phyloP scores from a whole-genome alignment of 2,888 invertebrate species.

The Lasioglossum leucozonium region DNA sequence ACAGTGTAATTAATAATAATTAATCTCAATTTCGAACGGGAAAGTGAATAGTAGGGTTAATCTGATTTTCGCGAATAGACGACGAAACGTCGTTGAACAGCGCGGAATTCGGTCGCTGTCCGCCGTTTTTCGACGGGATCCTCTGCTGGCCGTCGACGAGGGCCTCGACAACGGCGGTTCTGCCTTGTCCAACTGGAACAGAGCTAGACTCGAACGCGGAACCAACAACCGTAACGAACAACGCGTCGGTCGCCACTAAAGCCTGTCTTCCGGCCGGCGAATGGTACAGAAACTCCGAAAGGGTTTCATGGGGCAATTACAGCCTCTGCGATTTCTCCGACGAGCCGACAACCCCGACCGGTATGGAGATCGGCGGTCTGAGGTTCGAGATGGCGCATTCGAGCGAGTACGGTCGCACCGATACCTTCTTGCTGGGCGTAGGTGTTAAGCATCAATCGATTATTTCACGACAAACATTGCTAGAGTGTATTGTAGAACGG shows the following conservation, averaged over 20 bases:
- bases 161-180: slow-evolving; percentile 82
- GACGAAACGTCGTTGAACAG: slow-evolving; percentile 1
- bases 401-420: slow-evolving; percentile 34
- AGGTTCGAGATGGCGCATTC: slow-evolving; percentile 42
- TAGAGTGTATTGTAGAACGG: no score
- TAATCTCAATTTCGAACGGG: no score
- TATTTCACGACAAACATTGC: no score
- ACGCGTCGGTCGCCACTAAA: slow-evolving; percentile 81
- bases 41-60: no score
- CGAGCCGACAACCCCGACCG: slow-evolving; percentile 5
- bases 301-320: slow-evolving; percentile 85
- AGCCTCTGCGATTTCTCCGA: slow-evolving; percentile 83
- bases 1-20: no score
- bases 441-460: no score
- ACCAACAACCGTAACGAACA: not conserved
- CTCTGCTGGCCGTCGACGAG: slow-evolving; percentile 86
- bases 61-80: slow-evolving; percentile 2
- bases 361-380: slow-evolving; percentile 5
- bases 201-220: slow-evolving; percentile 55
- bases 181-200: slow-evolving; percentile 83
- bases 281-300: slow-evolving; percentile 84
- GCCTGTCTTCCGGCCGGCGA: slow-evolving; percentile 85
- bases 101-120: slow-evolving; percentile 76
- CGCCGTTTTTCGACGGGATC: slow-evolving; percentile 85
- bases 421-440: slow-evolving; percentile 72